A percentile compares a stretch with the other conserved stretches of the same genome.
phyloP scores from a whole-genome alignment of 2,888 invertebrate genomes.

The Drosophila infuscata region DNA sequence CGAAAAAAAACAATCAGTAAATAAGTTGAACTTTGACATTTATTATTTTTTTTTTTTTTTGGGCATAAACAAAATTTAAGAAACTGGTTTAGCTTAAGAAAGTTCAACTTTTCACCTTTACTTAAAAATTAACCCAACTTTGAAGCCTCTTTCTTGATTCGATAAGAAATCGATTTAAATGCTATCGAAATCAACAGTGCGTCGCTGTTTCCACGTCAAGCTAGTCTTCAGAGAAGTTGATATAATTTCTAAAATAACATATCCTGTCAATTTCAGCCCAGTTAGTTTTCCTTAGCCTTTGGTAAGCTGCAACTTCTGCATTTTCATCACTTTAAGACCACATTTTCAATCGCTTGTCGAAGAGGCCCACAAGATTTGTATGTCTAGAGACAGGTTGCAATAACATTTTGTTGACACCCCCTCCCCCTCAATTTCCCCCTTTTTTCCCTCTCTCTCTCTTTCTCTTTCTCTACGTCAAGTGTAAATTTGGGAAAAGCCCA shows the following conservation, averaged over 20 bases:
- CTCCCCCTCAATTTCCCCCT: not conserved
- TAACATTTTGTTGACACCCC: not conserved
- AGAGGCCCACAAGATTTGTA: too few relatives aligned
- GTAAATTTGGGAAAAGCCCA: conserved; percentile 38
- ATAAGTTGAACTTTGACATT: conserved; percentile 39
- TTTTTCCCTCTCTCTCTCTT: too few relatives aligned
- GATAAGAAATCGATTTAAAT: not conserved
- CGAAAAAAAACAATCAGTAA: conserved; percentile 40
- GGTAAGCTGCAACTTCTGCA: not conserved
- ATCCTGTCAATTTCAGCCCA: too few relatives aligned
- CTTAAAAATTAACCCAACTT: too few relatives aligned
- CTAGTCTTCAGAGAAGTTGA: not conserved
- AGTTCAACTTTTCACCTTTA: too few relatives aligned
- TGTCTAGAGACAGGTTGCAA: not conserved
- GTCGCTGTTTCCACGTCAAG: not conserved
- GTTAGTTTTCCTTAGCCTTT: not conserved
- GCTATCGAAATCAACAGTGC: not conserved
- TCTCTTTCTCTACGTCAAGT: conserved; percentile 36
- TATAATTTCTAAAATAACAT: not conserved
- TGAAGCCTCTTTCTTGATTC: not conserved
- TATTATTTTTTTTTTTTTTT: not conserved
- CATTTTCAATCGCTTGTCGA: too few relatives aligned
- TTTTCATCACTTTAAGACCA: too few relatives aligned
- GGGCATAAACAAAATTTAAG: not conserved
- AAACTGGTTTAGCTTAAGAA: too few relatives aligned